phyloP scores from a whole-genome alignment of 2,888 invertebrate genomes.

The Pemphredon lugubris region DNA sequence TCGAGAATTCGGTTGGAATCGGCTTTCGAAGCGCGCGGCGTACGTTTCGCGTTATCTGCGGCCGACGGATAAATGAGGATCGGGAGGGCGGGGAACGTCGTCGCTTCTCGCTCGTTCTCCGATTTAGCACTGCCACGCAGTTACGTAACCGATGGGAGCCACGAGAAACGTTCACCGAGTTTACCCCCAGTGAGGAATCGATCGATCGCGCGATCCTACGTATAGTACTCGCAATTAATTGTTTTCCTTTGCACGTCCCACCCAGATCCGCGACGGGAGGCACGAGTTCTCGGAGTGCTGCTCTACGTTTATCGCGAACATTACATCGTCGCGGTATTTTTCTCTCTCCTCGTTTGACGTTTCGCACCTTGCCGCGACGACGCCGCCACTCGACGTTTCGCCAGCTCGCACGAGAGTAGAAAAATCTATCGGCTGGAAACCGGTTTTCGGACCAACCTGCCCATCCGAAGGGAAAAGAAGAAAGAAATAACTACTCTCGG shows the following conservation, averaged over 20 bases:
- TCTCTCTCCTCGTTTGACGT: constrained; percentile 16
- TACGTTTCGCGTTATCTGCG: too few species aligned
- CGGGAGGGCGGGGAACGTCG: too few species aligned
- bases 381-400: background rate
- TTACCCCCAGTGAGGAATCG: constrained; percentile 22
- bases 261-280: too few species aligned
- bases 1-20: too few species aligned
- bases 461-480: constrained; percentile 2
- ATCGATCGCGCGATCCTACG: constrained; percentile 42
- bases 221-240: background rate
- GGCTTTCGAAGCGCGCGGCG: too few species aligned
- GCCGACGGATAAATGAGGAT: too few species aligned
- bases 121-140: background rate
- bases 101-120: too few species aligned
- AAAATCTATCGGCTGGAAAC: background rate
- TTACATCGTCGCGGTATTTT: too few species aligned
- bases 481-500: background rate
- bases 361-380: background rate
- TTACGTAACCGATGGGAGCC: constrained; percentile 38
- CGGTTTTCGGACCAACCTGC: constrained; percentile 10
- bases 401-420: too few species aligned
- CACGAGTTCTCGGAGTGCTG: too few species aligned
- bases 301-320: too few species aligned
- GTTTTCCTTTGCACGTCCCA: background rate
- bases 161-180: constrained; percentile 6